Conservation (phyloP, 2,797 vertebrate species). For the Ctenosaura bakeri region DNA sequence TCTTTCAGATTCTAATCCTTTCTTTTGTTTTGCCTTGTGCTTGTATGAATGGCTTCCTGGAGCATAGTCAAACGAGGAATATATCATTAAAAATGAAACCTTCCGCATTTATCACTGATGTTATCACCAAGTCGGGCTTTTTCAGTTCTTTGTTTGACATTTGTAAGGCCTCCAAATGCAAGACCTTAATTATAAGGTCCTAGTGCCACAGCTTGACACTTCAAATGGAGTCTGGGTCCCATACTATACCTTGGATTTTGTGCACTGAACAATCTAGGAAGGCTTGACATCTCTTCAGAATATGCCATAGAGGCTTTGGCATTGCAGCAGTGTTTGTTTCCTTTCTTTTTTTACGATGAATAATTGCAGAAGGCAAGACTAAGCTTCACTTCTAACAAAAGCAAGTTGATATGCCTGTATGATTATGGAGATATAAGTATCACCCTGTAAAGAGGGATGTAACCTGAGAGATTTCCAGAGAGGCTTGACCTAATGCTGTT, state of each 20-base stretch:
- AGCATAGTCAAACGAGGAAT: conserved; percentile 70
- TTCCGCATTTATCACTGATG: conserved; percentile 75
- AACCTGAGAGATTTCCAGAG: background rate
- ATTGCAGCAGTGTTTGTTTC: conserved; percentile 32
- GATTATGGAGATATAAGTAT: background rate
- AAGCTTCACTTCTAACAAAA: conserved; percentile 50
- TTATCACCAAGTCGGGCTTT: conserved; percentile 74
- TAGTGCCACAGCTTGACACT: conserved; percentile 39
- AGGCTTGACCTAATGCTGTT: background rate
- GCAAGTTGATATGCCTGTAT: conserved; percentile 17
- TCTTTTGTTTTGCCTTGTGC: conserved; percentile 75
- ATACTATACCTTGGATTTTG: conserved; percentile 41
- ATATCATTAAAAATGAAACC: conserved; percentile 74
- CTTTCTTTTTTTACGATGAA: conserved; percentile 51
- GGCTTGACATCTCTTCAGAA: conserved; percentile 69
- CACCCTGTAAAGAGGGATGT: background rate
- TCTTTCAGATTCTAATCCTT: conserved; percentile 74
- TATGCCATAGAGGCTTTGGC: conserved; percentile 53
- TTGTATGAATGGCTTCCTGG: conserved; percentile 77
- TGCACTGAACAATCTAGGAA: conserved; percentile 57
- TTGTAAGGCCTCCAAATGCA: conserved; percentile 34
- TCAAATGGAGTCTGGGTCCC: conserved; percentile 32
- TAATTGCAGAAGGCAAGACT: conserved; percentile 56
- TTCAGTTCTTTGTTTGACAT: conserved; percentile 74
- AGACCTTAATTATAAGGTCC: conserved; percentile 73